phyloP scores from a whole-genome alignment of 2,888 invertebrate species.

The Netelia inedita region DNA sequence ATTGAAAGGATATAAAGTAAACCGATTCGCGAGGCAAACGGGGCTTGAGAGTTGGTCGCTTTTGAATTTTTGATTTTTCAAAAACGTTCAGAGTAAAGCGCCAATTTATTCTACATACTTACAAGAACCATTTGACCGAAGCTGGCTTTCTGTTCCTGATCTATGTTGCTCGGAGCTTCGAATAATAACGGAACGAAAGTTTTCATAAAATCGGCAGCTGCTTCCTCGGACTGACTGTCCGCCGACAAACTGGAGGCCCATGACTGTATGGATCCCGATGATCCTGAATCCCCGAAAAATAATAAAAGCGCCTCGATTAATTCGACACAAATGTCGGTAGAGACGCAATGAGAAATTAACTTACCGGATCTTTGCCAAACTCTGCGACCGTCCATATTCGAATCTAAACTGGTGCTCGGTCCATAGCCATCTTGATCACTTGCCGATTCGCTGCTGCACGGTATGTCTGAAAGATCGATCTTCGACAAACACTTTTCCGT shows the following conservation, averaged over 20 bases:
- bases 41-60: too few species aligned
- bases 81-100: too few species aligned
- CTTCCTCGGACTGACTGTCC: conserved; percentile 87
- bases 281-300: conserved; percentile 82
- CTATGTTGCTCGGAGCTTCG: conserved; percentile 86
- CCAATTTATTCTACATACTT: conserved; percentile 59
- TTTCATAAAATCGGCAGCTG: conserved; percentile 89
- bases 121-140: conserved; percentile 89
- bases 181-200: conserved; percentile 89
- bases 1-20: too few species aligned
- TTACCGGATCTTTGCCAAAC: conserved; percentile 84
- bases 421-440: conserved; percentile 87
- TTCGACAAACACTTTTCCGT: conserved; percentile 36
- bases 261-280: conserved; percentile 88
- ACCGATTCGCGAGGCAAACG: too few species aligned
- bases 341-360: neutral
- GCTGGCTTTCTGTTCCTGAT: conserved; percentile 89
- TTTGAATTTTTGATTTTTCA: too few species aligned
- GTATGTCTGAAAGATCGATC: conserved; percentile 81
- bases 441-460: conserved; percentile 87
- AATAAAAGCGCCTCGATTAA: neutral
- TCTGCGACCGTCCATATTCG: conserved; percentile 83
- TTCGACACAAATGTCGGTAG: neutral
- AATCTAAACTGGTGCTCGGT: conserved; percentile 88
- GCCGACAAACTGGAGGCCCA: conserved; percentile 88